Percentiles rank a stretch among this genome's conserved stretches.
These are phyloP conservation scores for Sardinella longiceps DNA, from an alignment of 2,797 vertebrate species.

Conservation along the genomic window DNA sequence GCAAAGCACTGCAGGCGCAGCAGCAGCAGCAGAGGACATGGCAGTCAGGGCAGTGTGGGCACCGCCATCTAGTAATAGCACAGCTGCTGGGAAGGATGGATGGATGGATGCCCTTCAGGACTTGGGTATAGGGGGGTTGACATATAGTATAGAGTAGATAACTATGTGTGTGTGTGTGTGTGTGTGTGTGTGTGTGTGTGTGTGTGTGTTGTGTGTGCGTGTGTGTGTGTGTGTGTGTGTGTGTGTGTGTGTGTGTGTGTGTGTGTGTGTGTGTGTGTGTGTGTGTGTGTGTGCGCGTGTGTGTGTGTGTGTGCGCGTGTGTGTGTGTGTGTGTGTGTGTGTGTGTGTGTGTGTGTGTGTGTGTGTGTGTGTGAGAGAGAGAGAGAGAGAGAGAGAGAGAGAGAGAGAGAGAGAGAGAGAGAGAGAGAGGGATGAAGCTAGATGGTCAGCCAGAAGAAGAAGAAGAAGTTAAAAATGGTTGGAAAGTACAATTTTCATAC, in stretches of 20 bases:
- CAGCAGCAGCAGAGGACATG: background rate
- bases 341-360: conserved; percentile 37
- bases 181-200: too few species aligned
- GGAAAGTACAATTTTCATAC: too few species aligned
- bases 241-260: too few species aligned
- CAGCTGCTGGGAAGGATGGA: background rate
- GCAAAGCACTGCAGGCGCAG: background rate
- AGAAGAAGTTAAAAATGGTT: too few species aligned
- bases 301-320: conserved; percentile 26
- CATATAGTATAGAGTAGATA: too few species aligned
- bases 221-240: background rate
- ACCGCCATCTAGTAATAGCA: background rate
- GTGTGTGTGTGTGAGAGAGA: background rate
- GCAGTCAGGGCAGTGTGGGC: background rate
- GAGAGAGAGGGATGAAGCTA: too few species aligned
- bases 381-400: too few species aligned
- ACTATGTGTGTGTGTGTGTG: too few species aligned
- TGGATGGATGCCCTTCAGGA: background rate
- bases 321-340: conserved; percentile 39
- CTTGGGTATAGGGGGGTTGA: too few species aligned
- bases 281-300: conserved; percentile 27
- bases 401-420: too few species aligned
- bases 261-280: background rate
- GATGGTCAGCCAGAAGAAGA: too few species aligned
- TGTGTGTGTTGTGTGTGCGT: too few species aligned